Percentiles rank a stretch among this genome's conserved stretches.
phyloP scores from a whole-genome alignment of 2,797 vertebrate genomes.

The Phoebastria nigripes region DNA sequence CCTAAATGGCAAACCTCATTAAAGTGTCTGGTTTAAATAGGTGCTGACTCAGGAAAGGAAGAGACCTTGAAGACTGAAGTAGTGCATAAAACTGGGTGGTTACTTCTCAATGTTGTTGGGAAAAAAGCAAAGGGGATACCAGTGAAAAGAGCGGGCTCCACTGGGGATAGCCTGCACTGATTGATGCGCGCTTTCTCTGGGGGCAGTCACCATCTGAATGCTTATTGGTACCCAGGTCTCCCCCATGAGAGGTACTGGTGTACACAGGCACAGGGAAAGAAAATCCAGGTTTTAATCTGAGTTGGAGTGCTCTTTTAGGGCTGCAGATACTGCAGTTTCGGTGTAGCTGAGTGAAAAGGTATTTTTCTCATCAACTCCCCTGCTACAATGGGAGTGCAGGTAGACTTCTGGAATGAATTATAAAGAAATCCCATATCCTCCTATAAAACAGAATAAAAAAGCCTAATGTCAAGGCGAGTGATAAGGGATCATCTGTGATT shows the following conservation, averaged over 20 bases:
- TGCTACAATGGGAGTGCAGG: not conserved
- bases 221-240: not conserved
- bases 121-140: not conserved
- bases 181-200: accelerated
- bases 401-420: slow-evolving; percentile 33
- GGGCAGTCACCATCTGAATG: not conserved
- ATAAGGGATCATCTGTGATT: not conserved
- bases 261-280: not conserved
- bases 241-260: not conserved
- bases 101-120: not conserved
- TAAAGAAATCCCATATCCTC: not conserved
- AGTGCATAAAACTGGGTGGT: not conserved
- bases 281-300: not conserved
- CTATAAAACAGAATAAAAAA: not conserved
- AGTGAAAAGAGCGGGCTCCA: accelerated
- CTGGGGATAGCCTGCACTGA: not conserved
- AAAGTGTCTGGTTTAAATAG: not conserved
- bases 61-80: not conserved
- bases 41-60: not conserved
- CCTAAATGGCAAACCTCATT: not conserved
- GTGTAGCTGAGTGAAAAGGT: not conserved
- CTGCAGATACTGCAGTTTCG: not conserved
- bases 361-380: not conserved
- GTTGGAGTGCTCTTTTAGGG: not conserved
- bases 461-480: not conserved